Conservation (phyloP, 2,797 vertebrate species). For the Margarornis squamiger region DNA sequence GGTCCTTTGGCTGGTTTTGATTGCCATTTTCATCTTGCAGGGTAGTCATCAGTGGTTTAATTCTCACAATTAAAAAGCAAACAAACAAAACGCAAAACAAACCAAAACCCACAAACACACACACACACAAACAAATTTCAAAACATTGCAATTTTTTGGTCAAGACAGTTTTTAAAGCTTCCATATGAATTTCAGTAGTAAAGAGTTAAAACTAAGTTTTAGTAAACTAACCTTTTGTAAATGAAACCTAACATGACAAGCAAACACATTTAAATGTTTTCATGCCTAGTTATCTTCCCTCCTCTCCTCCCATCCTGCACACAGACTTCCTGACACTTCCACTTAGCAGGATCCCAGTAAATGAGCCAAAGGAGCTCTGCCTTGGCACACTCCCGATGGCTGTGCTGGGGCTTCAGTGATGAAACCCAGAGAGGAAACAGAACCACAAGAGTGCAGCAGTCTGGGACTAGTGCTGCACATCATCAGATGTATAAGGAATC, state of each 20-base stretch:
- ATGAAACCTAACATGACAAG: not conserved
- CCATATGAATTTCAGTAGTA: not conserved
- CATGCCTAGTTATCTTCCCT: not conserved
- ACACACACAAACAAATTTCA: not conserved
- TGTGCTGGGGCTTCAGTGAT: not conserved
- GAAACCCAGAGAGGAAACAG: not conserved
- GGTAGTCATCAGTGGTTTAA: not conserved
- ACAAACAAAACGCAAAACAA: not conserved
- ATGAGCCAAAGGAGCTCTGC: not conserved
- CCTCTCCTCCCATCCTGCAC: accelerated
- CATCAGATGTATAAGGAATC: not conserved
- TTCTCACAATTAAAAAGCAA: not conserved
- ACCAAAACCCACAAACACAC: no score
- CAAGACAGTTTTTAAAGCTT: not conserved
- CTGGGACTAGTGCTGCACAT: not conserved
- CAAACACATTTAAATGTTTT: not conserved
- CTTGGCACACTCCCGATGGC: not conserved
- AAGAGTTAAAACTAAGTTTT: not conserved
- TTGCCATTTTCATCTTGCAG: not conserved
- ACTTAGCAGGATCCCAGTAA: not conserved
- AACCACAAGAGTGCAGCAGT: not conserved
- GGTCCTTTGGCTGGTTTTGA: not conserved
- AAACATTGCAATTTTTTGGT: not conserved
- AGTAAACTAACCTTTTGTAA: not conserved
- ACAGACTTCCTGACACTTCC: not conserved